phyloP scores from a whole-genome alignment of 2,797 vertebrate species.

The Bovichtus variegatus region DNA sequence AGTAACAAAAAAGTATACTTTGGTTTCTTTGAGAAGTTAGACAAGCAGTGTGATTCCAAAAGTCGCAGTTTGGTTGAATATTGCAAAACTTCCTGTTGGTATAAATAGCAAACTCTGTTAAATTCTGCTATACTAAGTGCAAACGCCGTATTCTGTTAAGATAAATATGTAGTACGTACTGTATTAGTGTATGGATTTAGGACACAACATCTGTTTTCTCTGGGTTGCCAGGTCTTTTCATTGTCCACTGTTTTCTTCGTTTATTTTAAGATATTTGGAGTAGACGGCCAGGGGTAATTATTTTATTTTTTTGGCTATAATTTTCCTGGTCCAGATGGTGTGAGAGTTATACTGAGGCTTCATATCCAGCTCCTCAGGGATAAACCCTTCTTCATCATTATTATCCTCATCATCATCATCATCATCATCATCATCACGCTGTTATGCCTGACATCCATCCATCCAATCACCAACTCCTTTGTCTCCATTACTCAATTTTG shows the following conservation, averaged over 20 bases:
- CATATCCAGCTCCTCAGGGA: background rate
- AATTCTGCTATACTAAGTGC: background rate
- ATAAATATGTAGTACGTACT: background rate
- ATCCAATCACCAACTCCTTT: background rate
- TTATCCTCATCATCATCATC: no score
- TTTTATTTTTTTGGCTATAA: background rate
- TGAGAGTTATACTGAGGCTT: background rate
- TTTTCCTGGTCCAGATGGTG: background rate
- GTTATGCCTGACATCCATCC: background rate
- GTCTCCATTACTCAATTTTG: background rate
- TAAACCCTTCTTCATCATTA: constrained; percentile 12
- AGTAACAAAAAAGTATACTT: background rate
- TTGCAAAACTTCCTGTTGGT: background rate
- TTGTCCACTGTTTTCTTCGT: background rate
- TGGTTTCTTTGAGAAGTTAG: background rate
- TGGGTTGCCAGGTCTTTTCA: background rate
- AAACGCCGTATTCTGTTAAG: background rate
- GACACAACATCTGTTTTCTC: background rate
- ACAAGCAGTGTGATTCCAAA: background rate
- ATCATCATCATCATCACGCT: background rate
- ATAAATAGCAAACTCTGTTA: background rate
- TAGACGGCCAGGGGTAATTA: background rate
- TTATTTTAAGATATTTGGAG: background rate
- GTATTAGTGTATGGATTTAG: background rate
- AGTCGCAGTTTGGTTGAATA: background rate